Conservation (phyloP, 2,113 vertebrate species). For the Gymnobelideus leadbeateri region DNA sequence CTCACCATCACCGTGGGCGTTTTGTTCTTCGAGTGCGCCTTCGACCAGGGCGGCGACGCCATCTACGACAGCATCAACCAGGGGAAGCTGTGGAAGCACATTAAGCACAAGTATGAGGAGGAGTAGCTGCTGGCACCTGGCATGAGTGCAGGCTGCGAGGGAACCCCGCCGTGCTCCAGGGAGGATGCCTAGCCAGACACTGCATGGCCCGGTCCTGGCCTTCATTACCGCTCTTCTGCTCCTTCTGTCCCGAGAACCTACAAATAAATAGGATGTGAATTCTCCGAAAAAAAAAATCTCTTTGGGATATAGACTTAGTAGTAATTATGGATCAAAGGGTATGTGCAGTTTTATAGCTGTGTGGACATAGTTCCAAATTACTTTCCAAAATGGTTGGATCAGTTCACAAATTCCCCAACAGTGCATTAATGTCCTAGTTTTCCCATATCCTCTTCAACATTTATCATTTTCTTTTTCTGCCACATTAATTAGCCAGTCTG, state of each 20-base stretch:
- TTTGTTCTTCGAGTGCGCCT: slow-evolving; percentile 92
- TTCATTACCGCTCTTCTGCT: not conserved
- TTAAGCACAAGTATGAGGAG: slow-evolving; percentile 87
- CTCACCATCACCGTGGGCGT: slow-evolving; percentile 90
- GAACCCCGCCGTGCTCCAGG: not conserved
- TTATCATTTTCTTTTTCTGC: not conserved
- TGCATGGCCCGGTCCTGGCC: not conserved
- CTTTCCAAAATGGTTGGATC: not conserved
- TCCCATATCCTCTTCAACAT: not conserved
- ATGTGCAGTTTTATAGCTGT: not conserved
- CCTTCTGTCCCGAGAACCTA: not conserved
- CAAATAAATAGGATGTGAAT: slow-evolving; percentile 71
- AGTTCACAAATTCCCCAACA: not conserved
- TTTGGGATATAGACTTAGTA: not conserved
- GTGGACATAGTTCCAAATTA: not conserved
- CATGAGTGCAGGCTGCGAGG: not conserved
- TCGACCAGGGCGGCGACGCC: slow-evolving; percentile 92
- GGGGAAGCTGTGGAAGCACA: slow-evolving; percentile 90
- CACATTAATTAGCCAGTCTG: not conserved
- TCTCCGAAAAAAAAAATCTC: slow-evolving; percentile 16
- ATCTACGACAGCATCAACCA: slow-evolving; percentile 92
- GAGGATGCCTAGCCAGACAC: slow-evolving; percentile 49
- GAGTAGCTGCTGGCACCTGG: slow-evolving; percentile 50
- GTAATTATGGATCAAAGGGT: not conserved
- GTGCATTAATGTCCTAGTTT: not conserved